phyloP scores from a whole-genome alignment of 2,797 vertebrate species.

The Helostoma temminkii region DNA sequence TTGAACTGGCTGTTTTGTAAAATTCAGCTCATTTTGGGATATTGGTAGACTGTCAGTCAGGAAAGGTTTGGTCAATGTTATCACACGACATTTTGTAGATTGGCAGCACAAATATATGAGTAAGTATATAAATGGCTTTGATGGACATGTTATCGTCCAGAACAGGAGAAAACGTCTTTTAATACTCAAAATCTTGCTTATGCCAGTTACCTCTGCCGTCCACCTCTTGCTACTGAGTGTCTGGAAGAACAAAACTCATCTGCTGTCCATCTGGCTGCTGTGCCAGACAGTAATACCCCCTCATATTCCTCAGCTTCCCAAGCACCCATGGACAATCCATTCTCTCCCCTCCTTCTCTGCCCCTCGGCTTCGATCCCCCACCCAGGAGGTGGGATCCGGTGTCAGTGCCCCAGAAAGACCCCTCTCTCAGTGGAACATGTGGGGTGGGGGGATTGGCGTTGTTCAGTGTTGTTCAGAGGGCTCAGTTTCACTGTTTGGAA shows the following conservation, averaged over 20 bases:
- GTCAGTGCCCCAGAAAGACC: slow-evolving; percentile 79
- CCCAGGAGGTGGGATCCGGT: slow-evolving; percentile 72
- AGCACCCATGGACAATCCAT: slow-evolving; percentile 77
- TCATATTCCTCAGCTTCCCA: slow-evolving; percentile 70
- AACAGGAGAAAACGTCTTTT: background rate
- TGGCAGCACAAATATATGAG: no score
- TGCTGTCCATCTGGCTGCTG: slow-evolving; percentile 79
- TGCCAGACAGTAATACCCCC: slow-evolving; percentile 58
- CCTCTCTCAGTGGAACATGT: slow-evolving; percentile 70
- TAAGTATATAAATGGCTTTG: background rate
- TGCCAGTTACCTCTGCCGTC: background rate
- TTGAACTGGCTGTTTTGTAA: background rate
- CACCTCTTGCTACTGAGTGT: slow-evolving; percentile 37
- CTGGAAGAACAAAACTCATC: slow-evolving; percentile 73
- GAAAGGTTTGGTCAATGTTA: background rate
- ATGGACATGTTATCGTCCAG: background rate
- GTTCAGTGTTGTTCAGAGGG: slow-evolving; percentile 46
- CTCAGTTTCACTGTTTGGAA: slow-evolving; percentile 62
- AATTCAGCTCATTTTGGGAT: background rate
- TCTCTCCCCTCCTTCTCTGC: slow-evolving; percentile 34
- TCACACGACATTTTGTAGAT: no score
- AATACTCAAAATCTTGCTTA: slow-evolving; percentile 15
- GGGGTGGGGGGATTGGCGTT: slow-evolving; percentile 50
- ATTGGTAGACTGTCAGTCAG: fast-evolving
- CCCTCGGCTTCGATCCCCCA: slow-evolving; percentile 51